These are phyloP conservation scores for Drosophila kohkoa DNA, from an alignment of 1,140 invertebrate species.

Conservation along the genomic window DNA sequence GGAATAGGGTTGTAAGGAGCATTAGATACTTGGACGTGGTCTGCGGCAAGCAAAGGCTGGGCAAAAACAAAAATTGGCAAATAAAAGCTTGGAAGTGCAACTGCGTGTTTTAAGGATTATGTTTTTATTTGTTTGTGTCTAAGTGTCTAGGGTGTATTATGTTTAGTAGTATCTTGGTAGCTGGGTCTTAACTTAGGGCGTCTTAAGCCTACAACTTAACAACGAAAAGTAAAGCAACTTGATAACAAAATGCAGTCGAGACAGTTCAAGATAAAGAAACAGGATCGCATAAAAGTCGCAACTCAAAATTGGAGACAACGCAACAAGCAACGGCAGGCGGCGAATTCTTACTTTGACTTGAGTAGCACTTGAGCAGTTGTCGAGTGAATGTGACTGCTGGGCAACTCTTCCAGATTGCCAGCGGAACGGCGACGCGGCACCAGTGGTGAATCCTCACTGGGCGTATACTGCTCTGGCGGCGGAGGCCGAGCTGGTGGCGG, in stretches of 20 bases:
- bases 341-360: constrained; percentile 73
- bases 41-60: constrained; percentile 33
- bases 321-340: constrained; percentile 43
- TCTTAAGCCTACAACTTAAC: constrained; percentile 60
- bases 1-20: constrained; percentile 63
- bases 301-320: constrained; percentile 37
- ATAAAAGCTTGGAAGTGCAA: constrained; percentile 5
- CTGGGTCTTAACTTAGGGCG: constrained; percentile 48
- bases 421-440: constrained; percentile 61
- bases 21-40: constrained; percentile 55
- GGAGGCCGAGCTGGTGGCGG: constrained; percentile 76
- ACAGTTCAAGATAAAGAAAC: constrained; percentile 35
- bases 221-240: constrained; percentile 53
- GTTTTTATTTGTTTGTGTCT: constrained; percentile 71
- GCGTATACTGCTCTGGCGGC: constrained; percentile 71
- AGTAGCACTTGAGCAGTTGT: constrained; percentile 42
- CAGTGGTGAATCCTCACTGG: constrained; percentile 72
- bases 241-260: constrained; percentile 71
- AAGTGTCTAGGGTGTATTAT: constrained; percentile 54
- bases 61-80: constrained; percentile 41
- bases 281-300: constrained; percentile 45
- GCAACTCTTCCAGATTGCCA: constrained; percentile 68
- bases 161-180: constrained; percentile 30
- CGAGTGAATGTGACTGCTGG: constrained; percentile 7
- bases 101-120: constrained; percentile 65